Base-by-base conservation (phyloP, 2,888 invertebrate genomes). In the Perizoma affinitatum region DNA sequence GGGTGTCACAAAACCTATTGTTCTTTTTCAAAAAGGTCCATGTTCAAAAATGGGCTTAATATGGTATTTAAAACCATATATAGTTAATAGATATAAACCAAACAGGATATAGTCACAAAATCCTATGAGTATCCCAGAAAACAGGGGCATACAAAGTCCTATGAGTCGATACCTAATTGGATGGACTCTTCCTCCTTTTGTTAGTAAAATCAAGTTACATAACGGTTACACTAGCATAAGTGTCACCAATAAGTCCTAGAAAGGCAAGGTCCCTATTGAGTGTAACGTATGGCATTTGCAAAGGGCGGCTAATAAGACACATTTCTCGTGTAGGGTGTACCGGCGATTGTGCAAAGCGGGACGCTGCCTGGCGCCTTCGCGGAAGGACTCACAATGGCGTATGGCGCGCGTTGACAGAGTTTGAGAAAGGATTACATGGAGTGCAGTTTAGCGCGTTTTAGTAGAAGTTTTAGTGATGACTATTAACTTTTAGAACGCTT, bases 221-320 rank as follows among this genome's bases (percentile, higher is more conserved):
- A 58, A 58, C 57, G 46, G 54, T 54, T 43, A 35, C 22, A 36
- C 44, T 8, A 57, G 45, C 56, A 44, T 38, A 45, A 59, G 54
- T 55, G 55, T 55, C 58, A 54, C 58, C 62, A 55, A 63, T 63
- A 63, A 58, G 58, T 55, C 48, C 55, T 52, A 57, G 50, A 50
- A 58, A 55, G 58, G 58, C 58, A 52, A 63, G 52, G 63, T 52
- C 58, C 58, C 58, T 59, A 63, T 58, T 55, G 58, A 63, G 62
- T 61, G 65, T 59, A 63, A 72, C 64, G 72, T 72, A 79, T 81
- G 80, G 80, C 81, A 81, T 83, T 82, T 80, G 78, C 82, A 82
- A 81, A 76, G 73, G 71, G 76, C 78, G 66, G 72, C 84, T 86
- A 87, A 85, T 86, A 84, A 81, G 87, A 86, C 85, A 82, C 83